phyloP scores from a whole-genome alignment of 2,113 vertebrate species.

The Oplegnathus fasciatus region DNA sequence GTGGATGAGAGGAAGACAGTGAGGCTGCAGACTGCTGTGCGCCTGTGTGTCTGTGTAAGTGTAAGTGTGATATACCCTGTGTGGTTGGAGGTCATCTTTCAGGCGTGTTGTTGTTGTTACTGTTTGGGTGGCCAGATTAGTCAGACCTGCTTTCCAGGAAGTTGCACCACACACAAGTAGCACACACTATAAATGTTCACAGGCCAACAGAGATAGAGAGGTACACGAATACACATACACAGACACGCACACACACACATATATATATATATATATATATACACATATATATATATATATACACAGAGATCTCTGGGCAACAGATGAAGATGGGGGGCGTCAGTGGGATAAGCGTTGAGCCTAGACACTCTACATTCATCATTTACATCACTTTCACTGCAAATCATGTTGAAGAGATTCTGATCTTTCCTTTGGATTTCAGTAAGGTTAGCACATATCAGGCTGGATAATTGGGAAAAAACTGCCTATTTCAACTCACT shows the following conservation, averaged over 20 bases:
- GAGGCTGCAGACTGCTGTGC: slow-evolving; percentile 8
- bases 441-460: slow-evolving; percentile 1
- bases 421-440: background rate
- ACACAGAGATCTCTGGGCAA: background rate
- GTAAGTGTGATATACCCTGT: background rate
- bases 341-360: background rate
- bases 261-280: background rate
- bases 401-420: slow-evolving; percentile 21
- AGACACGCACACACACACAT: background rate
- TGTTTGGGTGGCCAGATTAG: slow-evolving; percentile 62
- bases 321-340: background rate
- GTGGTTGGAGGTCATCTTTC: slow-evolving; percentile 33
- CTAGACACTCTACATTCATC: slow-evolving; percentile 13
- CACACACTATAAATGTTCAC: background rate
- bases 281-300: too few relatives aligned
- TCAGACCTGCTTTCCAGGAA: slow-evolving; percentile 55
- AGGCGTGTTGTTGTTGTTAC: slow-evolving; percentile 31
- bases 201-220: background rate
- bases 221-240: background rate
- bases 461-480: background rate
- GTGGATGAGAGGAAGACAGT: slow-evolving; percentile 24
- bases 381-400: slow-evolving; percentile 11
- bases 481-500: background rate
- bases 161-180: background rate
- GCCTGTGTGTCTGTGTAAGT: background rate